These are phyloP conservation scores for Pitangus sulphuratus DNA, from an alignment of 2,797 vertebrate species.

Conservation along the genomic window DNA sequence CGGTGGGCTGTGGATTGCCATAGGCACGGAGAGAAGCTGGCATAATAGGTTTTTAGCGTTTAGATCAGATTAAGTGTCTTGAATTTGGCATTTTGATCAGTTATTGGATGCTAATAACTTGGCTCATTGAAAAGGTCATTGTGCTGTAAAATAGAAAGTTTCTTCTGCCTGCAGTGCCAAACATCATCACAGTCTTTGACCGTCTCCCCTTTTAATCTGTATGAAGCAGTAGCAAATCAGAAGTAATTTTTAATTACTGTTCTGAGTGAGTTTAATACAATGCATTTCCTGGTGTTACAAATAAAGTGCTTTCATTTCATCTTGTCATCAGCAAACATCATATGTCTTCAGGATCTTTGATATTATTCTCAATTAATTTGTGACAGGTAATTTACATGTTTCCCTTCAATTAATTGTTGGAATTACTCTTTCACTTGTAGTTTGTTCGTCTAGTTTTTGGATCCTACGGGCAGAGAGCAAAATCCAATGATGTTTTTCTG, in stretches of 20 bases:
- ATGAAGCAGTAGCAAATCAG: neutral
- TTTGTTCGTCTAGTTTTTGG: neutral
- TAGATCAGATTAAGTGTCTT: neutral
- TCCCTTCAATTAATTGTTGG: neutral
- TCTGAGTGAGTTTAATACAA: neutral
- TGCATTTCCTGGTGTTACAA: neutral
- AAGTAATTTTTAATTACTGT: neutral
- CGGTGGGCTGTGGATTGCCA: neutral
- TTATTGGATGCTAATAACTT: neutral
- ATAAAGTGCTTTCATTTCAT: neutral
- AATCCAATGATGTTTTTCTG: neutral
- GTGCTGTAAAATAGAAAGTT: neutral
- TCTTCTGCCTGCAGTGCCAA: neutral
- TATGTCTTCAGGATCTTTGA: neutral
- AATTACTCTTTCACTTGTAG: neutral
- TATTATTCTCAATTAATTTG: neutral
- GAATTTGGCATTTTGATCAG: neutral
- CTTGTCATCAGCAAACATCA: neutral
- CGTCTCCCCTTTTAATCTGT: neutral
- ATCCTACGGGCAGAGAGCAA: neutral
- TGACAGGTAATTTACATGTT: neutral
- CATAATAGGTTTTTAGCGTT: neutral
- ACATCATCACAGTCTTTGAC: neutral
- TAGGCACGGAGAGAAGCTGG: neutral
- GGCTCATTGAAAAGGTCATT: neutral